Evolutionary conservation across 2,797 vertebrate genomes (phyloP), one percentile per base, ranked within the genome.

Genomic region (Cephalopachus bancanus): DNA sequence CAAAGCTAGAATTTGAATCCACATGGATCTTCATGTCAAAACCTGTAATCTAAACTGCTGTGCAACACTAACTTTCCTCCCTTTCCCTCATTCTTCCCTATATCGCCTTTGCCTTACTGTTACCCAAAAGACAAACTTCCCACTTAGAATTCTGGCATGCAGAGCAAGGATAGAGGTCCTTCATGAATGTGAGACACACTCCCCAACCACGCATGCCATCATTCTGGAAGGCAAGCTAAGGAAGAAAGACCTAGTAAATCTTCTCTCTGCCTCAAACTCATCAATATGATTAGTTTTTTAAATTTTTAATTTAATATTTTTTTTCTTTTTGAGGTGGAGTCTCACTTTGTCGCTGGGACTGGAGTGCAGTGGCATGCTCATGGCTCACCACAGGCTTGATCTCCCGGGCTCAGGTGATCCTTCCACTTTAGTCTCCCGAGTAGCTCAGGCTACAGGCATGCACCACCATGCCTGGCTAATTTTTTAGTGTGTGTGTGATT

Each of bases 1-100:
- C 57, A 89, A 96, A 92, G 44, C 55, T 83, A 72, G 59, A 9
- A 37, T 94, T 94, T 84, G 71, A 94, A 93, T 44, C 26, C 67
- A 81, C 16, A 37, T 53, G 3, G 5, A 19, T 91, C 62, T 76
- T 93, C 26, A 85, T 71, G 37, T 88, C 37, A 89, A 91, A 65
- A 93, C 28, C 53, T 51, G 33, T 62, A 6, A 30, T 60, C n/a
- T 75, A 30, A 74, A 92, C 88, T 53, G 3, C 75, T 51, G 59
- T 75, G 78, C 33, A 51, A 57, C 53, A 28, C 49, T 72, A 78
- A 62, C 17, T 78, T n/a, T 71, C 57, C n/a, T 78, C 37, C 44
- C 16, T 78, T 76, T 76, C 33, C 6, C 26, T 33, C 33, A 33
- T 28, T 79, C 33, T 79, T 89, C 28, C 59, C 64, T 83, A 79